Conservation (phyloP, 2,888 invertebrate genomes). For the Lepetodrilus schrolli region DNA sequence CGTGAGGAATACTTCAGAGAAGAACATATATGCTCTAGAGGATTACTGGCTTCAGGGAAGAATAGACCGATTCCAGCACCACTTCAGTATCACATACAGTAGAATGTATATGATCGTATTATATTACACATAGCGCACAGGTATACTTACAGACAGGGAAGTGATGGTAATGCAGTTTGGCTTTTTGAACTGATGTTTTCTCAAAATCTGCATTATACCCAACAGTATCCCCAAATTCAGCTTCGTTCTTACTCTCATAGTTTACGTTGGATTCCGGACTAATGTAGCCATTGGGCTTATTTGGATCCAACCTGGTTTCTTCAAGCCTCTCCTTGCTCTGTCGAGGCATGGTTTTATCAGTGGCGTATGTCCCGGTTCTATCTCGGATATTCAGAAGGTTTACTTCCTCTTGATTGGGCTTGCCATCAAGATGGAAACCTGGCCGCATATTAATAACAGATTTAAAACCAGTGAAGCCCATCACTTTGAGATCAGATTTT, state of each 20-base stretch:
- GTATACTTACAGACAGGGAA: too few species aligned
- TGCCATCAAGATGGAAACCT: constrained; percentile 49
- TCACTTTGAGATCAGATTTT: constrained; percentile 49
- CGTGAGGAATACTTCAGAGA: too few species aligned
- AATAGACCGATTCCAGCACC: too few species aligned
- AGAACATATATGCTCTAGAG: too few species aligned
- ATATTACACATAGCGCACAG: too few species aligned
- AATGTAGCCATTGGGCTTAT: constrained; percentile 50
- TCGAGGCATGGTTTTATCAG: constrained; percentile 44
- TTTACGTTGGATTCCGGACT: constrained; percentile 51
- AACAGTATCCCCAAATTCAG: constrained; percentile 68
- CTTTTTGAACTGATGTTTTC: constrained; percentile 45
- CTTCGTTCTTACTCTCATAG: constrained; percentile 56
- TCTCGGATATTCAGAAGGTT: constrained; percentile 63
- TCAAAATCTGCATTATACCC: constrained; percentile 64
- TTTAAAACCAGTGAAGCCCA: constrained; percentile 56
- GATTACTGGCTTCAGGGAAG: too few species aligned
- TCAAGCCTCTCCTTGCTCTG: constrained; percentile 50
- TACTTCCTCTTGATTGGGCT: constrained; percentile 60
- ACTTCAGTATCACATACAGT: too few species aligned
- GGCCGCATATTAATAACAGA: constrained; percentile 59
- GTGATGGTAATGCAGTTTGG: constrained; percentile 56
- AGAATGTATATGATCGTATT: too few species aligned
- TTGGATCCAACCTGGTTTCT: constrained; percentile 48
- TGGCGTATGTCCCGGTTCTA: constrained; percentile 56